Evolutionary conservation across 2,888 invertebrate species (phyloP), one percentile per base, ranked within the genome.

Genomic region (Metacarcinus magister): DNA sequence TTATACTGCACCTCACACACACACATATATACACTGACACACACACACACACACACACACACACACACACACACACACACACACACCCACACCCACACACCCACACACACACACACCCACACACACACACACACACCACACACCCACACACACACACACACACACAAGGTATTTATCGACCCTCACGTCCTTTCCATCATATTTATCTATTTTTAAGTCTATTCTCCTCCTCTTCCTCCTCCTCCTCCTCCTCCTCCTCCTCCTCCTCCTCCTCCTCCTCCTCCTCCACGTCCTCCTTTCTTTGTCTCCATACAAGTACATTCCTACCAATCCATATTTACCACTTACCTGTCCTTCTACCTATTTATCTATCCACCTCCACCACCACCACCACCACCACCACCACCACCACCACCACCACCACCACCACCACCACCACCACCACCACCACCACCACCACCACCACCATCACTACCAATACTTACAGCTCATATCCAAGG

Each of bases 401-500:
- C 32, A 82, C 32, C 32, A 28, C 28, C 75, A n/a, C 16, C 75
- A 75, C 75, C 28, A n/a, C 4, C 82, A 16, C 32, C 82, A 82
- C 82, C 82, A 5, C 54, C 54, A 54, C 54, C 54, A 54, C 54
- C 8, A 13, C 16, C 54, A 54, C 54, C 54, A 54, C 54, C 54
- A 8, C 8, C 8, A 54, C 54, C 54, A 8, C 54, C 54, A 10
- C 54, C 54, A 16, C 67, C n/a, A 5, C 23, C 19, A 67, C 67
- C 67, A 16, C 67, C n/a, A 16, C 43, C 39, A 5, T 8, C 19
- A 90, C 46, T 43, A 8, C n/a, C 32, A 44, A 28, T 19, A 97
- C 97, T 96, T 82, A 97, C 97, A 95, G 32, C 95, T 96, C 92
- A 97, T 96, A 32, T 95, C 95, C 23, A 97, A 43, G 46, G 95